Percentiles rank a stretch among this genome's conserved stretches.
Conservation (phyloP, 2,113 vertebrate species). For the Brachypodius melanocephalos region DNA sequence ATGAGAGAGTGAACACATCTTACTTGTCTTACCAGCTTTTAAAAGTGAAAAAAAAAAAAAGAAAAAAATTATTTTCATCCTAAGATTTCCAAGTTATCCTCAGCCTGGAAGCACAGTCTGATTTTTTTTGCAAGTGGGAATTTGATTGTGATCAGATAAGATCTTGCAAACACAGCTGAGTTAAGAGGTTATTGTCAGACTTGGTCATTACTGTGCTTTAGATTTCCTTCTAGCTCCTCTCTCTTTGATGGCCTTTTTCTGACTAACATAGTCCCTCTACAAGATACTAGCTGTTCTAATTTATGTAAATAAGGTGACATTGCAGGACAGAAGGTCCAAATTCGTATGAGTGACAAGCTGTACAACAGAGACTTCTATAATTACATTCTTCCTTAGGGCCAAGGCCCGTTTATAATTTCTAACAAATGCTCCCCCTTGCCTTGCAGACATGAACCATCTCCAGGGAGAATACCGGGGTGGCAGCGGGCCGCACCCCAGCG, state of each 20-base stretch:
- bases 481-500: slow-evolving; percentile 46
- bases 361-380: background rate
- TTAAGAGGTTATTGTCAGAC: background rate
- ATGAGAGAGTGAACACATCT: background rate
- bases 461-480: slow-evolving; percentile 81
- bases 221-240: background rate
- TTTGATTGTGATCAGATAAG: background rate
- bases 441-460: slow-evolving; percentile 80
- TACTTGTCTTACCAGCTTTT: background rate
- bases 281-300: background rate
- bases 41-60: background rate
- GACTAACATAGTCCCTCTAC: background rate
- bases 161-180: background rate
- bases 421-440: background rate
- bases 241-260: background rate
- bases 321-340: background rate
- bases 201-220: background rate
- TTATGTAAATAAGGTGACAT: background rate
- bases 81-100: background rate
- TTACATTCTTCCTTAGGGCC: background rate
- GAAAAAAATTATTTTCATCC: background rate
- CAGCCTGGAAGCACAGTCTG: background rate
- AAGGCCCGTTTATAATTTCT: background rate
- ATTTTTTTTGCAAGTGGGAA: background rate
- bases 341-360: background rate